These are phyloP conservation scores for Copsychus sechellarum DNA, from an alignment of 2,113 vertebrate genomes.

Conservation along the genomic window DNA sequence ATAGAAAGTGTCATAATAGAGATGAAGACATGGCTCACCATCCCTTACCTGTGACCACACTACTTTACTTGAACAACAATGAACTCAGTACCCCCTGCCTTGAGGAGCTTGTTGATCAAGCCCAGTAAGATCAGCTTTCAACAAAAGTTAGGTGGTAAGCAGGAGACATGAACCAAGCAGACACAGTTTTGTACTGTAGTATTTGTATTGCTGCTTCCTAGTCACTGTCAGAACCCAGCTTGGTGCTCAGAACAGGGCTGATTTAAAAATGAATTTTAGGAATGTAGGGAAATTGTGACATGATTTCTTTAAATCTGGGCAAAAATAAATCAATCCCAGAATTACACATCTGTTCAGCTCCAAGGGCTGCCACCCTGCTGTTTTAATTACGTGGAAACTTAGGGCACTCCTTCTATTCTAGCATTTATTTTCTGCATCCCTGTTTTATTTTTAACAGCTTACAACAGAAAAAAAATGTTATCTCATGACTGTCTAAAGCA, in stretches of 20 bases:
- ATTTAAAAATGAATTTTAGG: neutral
- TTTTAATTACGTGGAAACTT: neutral
- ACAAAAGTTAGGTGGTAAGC: neutral
- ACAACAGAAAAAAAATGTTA: constrained; percentile 29
- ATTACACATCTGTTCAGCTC: neutral
- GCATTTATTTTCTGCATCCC: constrained; percentile 25
- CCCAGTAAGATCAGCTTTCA: neutral
- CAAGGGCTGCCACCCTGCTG: neutral
- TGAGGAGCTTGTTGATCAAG: neutral
- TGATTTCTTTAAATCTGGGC: neutral
- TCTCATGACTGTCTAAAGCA: constrained; percentile 51
- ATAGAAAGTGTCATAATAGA: neutral
- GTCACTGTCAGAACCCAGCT: neutral
- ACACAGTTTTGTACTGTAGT: neutral
- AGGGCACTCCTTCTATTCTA: neutral
- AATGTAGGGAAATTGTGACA: neutral
- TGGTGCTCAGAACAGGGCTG: neutral
- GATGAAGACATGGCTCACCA: neutral
- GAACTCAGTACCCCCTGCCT: neutral
- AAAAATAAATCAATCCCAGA: neutral
- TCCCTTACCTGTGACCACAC: neutral
- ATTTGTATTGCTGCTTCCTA: neutral
- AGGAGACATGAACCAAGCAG: neutral
- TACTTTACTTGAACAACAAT: neutral
- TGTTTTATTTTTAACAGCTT: constrained; percentile 59